Evolutionary conservation across 1,140 invertebrate species (phyloP).

Genomic region (Pinna nobilis): DNA sequence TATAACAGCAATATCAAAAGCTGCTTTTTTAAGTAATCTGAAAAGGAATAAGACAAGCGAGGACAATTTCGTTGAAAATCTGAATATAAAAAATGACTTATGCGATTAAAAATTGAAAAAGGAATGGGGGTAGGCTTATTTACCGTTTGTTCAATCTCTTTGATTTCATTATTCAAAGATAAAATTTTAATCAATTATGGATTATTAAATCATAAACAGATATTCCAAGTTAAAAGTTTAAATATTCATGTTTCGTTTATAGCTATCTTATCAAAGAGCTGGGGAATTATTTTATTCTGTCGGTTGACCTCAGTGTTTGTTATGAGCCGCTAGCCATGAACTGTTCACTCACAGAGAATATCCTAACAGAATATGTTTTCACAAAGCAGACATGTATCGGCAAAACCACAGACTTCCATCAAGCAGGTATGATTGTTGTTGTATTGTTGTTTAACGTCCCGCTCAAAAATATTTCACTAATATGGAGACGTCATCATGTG

Average conservation of each 20-base stretch:
- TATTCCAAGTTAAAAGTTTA: background rate
- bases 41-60: too few species aligned
- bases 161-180: background rate
- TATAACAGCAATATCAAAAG: too few species aligned
- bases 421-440: constrained; percentile 5
- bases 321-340: constrained; percentile 24
- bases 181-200: background rate
- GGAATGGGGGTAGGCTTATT: too few species aligned
- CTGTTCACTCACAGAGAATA: constrained; percentile 6
- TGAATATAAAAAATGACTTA: too few species aligned
- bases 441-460: too few species aligned
- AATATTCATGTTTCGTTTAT: constrained; percentile 17
- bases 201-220: background rate
- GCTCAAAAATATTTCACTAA: too few species aligned
- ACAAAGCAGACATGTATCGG: constrained; percentile 32
- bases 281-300: constrained; percentile 34
- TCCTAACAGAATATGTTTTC: constrained; percentile 16
- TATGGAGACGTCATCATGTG: too few species aligned
- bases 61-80: too few species aligned
- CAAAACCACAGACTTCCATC: background rate
- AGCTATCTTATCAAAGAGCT: constrained; percentile 25
- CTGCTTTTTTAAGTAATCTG: too few species aligned
- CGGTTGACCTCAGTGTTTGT: constrained; percentile 44
- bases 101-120: too few species aligned
- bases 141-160: background rate